Evolutionary conservation across 2,888 invertebrate species (phyloP), one percentile per base, ranked within the genome.

Genomic region (Oscheius sp.): DNA sequence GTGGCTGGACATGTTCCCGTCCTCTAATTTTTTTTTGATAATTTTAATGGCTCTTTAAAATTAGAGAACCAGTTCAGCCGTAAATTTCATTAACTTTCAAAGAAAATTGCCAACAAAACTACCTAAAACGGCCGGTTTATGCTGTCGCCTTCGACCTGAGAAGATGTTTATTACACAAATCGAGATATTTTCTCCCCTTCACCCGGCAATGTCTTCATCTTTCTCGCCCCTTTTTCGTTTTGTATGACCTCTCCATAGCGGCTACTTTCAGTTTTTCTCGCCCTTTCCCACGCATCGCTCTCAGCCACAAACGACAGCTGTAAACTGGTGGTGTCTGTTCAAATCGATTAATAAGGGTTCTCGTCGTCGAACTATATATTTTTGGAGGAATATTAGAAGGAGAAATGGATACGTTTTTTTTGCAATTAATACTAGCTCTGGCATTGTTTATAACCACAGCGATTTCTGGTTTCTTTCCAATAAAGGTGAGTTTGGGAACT

Each of bases 371-470:
- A n/a, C n/a, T n/a, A n/a, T n/a, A n/a, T n/a, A n/a, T n/a, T n/a
- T n/a, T n/a, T n/a, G n/a, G n/a, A n/a, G n/a, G n/a, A n/a, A n/a
- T 36, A 12, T 12, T 9, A 36, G 14, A 36, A 36, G 38, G 5
- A 8, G 41, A 57, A 50, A 66, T 66, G 66, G 57, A 57, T 56
- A 22, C 24, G 1, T 45, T 45, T 17, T 4, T 73, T 20, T 47
- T 80, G 14, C 79, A 81, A 70, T 64, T 75, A 56, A 74, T 80
- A 17, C 68, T 81, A 64, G 66, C 59, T 9, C 28, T 59, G 28
- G 59, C 41, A 26, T 44, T 59, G 59, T 41, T 59, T 41, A 14
- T 59, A 20, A 59, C 41, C 24, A 59, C 59, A 24, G 44, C 59
- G 2, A 59, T 59, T 26, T 41, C 41, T 9, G 59, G 59, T 28